A percentile compares a stretch with the other conserved stretches of the same genome.
These are phyloP conservation scores for Diorhabda carinulata DNA, from an alignment of 1,140 invertebrate genomes.

Conservation along the genomic window DNA sequence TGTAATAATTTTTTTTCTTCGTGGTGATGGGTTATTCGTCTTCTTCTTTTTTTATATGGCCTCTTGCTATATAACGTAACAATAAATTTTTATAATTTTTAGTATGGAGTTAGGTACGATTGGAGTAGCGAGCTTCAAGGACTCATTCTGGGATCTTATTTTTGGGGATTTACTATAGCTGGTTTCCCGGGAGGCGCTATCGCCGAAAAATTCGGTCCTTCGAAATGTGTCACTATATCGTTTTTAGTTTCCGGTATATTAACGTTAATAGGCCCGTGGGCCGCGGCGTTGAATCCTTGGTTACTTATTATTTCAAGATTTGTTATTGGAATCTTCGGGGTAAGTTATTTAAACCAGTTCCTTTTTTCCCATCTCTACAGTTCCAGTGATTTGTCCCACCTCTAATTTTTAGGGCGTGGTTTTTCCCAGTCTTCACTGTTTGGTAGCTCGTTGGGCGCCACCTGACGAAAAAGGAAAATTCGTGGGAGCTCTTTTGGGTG, in stretches of 20 bases:
- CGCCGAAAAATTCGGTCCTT: constrained; percentile 49
- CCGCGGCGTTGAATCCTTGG: constrained; percentile 57
- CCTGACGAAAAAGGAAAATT: constrained; percentile 74
- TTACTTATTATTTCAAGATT: constrained; percentile 61
- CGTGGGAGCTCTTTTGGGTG: constrained; percentile 67
- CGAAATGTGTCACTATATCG: constrained; percentile 63
- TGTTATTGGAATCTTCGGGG: constrained; percentile 62
- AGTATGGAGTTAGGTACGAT: constrained; percentile 48
- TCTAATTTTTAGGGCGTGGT: constrained; percentile 58
- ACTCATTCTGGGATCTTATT: constrained; percentile 63
- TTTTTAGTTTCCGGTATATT: constrained; percentile 64
- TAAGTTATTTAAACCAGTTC: constrained; percentile 41
- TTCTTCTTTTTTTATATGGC: too few species aligned
- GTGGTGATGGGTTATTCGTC: too few species aligned
- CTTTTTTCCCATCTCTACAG: too few species aligned
- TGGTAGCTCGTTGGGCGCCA: constrained; percentile 70
- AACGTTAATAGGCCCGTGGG: constrained; percentile 63
- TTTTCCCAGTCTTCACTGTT: constrained; percentile 67
- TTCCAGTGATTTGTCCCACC: neutral
- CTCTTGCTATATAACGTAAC: too few species aligned
- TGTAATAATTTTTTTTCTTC: too few species aligned
- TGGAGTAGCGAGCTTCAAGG: constrained; percentile 62
- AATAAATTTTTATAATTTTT: constrained; percentile 21
- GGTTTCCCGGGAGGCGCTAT: constrained; percentile 41
- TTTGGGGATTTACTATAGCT: constrained; percentile 55